A percentile compares a stretch with the other conserved stretches of the same genome.
Evolutionary conservation across 92 coral and sea anemone species (phyloP).

Genomic region (Blastomussa wellsi): DNA sequence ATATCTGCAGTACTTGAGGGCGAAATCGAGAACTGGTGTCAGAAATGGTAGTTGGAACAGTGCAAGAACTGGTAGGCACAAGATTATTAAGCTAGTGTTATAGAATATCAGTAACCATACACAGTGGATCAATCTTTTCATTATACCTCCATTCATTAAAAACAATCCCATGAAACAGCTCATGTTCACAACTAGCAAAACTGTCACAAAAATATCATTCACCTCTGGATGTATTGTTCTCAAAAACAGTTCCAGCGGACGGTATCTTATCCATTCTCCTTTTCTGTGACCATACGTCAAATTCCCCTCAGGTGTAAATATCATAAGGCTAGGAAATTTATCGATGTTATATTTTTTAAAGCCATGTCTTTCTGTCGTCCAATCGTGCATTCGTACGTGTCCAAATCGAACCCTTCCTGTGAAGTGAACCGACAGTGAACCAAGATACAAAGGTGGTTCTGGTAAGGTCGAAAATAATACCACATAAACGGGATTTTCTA

Average conservation of each 20-base stretch:
- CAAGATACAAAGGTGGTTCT: conserved; percentile 85
- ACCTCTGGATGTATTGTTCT: conserved; percentile 93
- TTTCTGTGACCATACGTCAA: conserved; percentile 78
- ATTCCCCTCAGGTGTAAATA: conserved; percentile 85
- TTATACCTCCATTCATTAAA: conserved; percentile 84
- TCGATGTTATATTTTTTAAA: conserved; percentile 67
- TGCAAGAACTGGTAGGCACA: conserved; percentile 80
- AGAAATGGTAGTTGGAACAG: conserved; percentile 79
- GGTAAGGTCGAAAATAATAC: conserved; percentile 79
- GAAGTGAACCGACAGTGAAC: conserved; percentile 90
- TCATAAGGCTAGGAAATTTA: conserved; percentile 73
- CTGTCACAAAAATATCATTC: conserved; percentile 84
- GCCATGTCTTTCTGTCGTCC: conserved; percentile 55
- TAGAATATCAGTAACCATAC: conserved; percentile 73
- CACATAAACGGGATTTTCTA: conserved; percentile 65
- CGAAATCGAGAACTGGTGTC: conserved; percentile 67
- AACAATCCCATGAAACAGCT: conserved; percentile 81
- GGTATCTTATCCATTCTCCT: conserved; percentile 80
- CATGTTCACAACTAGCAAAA: conserved; percentile 71
- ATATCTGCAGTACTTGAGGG: conserved; percentile 74
- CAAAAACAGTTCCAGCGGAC: conserved; percentile 74
- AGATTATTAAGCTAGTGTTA: conserved; percentile 79
- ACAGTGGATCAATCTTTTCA: conserved; percentile 72
- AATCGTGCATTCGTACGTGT: conserved; percentile 63
- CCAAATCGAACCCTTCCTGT: conserved; percentile 94